These are phyloP conservation scores for Trypoxylus dichotomus DNA, from an alignment of 1,140 invertebrate genomes.

Conservation along the genomic window DNA sequence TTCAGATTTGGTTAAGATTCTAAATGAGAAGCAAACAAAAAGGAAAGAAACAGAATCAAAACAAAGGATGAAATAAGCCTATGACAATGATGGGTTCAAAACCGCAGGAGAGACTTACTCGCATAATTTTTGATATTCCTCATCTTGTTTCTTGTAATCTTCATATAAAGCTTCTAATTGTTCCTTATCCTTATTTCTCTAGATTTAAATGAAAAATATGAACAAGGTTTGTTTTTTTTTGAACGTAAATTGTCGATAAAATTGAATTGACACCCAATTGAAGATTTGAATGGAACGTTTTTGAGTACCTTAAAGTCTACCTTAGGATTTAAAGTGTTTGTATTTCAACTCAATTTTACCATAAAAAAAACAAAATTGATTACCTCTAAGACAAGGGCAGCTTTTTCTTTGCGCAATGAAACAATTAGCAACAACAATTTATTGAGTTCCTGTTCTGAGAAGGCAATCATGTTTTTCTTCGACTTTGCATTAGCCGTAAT, in stretches of 20 bases:
- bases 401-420: background rate
- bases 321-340: too few species aligned
- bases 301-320: too few species aligned
- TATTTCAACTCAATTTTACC: too few species aligned
- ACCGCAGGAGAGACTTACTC: too few species aligned
- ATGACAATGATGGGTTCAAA: too few species aligned
- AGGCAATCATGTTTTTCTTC: conserved; percentile 37
- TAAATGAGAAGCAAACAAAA: background rate
- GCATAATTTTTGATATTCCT: too few species aligned
- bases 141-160: background rate
- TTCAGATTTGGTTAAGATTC: background rate
- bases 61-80: too few species aligned
- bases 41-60: too few species aligned
- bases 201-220: background rate
- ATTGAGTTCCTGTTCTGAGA: conserved; percentile 40
- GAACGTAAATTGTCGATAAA: too few species aligned
- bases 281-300: too few species aligned
- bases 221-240: too few species aligned
- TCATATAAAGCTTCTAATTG: background rate
- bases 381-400: background rate
- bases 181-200: background rate
- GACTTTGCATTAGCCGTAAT: conserved; percentile 37
- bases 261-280: too few species aligned
- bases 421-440: conserved; percentile 24
- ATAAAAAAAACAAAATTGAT: background rate